A percentile compares a stretch with the other conserved stretches of the same genome.
Conservation (phyloP, 2,113 vertebrate species). For the Planiliza haematocheilus region DNA sequence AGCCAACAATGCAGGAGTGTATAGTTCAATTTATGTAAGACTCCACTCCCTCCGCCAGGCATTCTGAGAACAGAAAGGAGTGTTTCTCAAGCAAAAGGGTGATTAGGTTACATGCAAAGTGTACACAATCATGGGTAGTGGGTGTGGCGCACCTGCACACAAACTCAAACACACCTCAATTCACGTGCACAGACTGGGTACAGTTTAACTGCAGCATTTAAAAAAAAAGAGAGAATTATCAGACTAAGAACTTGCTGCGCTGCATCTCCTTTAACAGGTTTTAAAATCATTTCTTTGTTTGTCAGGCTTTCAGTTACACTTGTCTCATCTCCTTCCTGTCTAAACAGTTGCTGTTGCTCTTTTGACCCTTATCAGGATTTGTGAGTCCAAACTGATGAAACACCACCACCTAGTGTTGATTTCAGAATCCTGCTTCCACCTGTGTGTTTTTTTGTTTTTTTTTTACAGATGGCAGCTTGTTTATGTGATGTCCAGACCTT, state of each 20-base stretch:
- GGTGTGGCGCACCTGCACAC: slow-evolving; percentile 37
- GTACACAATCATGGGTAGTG: slow-evolving; percentile 9
- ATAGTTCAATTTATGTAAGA: slow-evolving; percentile 5
- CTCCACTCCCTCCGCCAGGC: neutral
- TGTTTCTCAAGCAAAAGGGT: neutral
- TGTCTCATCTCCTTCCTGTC: neutral
- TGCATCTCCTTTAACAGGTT: too few species aligned
- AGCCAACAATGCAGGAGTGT: neutral
- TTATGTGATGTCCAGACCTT: neutral
- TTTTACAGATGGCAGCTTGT: neutral
- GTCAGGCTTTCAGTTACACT: neutral
- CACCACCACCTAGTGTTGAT: slow-evolving; percentile 48
- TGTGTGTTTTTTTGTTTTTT: too few species aligned
- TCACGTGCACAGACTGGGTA: neutral
- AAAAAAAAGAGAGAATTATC: neutral
- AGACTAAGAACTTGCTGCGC: too few species aligned
- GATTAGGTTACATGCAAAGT: slow-evolving; percentile 24
- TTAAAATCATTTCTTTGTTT: neutral
- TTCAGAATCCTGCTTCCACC: too few species aligned
- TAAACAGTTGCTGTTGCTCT: neutral
- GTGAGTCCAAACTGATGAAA: slow-evolving; percentile 1
- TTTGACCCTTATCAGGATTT: neutral
- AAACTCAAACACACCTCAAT: neutral
- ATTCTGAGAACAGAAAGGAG: slow-evolving; percentile 4
- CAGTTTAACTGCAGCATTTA: neutral